Evolutionary conservation across 2,888 invertebrate species (phyloP).

Genomic region (Oligia fasciuncula): DNA sequence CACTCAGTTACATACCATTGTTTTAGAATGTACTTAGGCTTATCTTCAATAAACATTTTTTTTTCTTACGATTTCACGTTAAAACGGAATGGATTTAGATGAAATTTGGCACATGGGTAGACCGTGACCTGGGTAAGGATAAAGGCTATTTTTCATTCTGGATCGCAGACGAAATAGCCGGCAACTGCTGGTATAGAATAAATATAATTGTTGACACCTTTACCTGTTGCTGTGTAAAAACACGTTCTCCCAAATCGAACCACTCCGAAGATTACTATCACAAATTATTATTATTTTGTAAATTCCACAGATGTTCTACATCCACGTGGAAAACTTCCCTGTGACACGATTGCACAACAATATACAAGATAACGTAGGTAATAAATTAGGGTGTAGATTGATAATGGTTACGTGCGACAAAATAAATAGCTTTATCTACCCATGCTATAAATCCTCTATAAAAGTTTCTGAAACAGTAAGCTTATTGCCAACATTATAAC

Average conservation of each 20-base stretch:
- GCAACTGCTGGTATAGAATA: not conserved
- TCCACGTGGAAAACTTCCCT: not conserved
- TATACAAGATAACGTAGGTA: slow-evolving; percentile 5
- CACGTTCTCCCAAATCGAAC: not conserved
- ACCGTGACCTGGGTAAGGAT: not conserved
- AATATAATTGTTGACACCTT: not conserved
- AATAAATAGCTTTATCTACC: not conserved
- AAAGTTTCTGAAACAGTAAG: too few relatives aligned
- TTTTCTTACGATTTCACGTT: not conserved
- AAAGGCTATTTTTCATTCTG: not conserved
- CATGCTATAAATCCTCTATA: too few relatives aligned
- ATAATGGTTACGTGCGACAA: slow-evolving; percentile 4
- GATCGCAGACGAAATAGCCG: not conserved
- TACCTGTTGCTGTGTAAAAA: not conserved
- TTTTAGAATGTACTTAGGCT: too few relatives aligned
- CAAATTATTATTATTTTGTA: not conserved
- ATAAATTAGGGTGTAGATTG: not conserved
- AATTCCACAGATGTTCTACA: not conserved
- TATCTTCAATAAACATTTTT: too few relatives aligned
- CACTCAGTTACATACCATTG: too few relatives aligned
- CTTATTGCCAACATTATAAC: too few relatives aligned
- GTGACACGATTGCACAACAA: slow-evolving; percentile 13
- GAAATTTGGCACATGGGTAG: too few relatives aligned
- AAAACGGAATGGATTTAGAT: too few relatives aligned
- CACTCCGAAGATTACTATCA: not conserved